Percentiles rank a stretch among this genome's conserved stretches.
Conservation (phyloP, 2,113 vertebrate species). For the Oncorhynchus nerka region DNA sequence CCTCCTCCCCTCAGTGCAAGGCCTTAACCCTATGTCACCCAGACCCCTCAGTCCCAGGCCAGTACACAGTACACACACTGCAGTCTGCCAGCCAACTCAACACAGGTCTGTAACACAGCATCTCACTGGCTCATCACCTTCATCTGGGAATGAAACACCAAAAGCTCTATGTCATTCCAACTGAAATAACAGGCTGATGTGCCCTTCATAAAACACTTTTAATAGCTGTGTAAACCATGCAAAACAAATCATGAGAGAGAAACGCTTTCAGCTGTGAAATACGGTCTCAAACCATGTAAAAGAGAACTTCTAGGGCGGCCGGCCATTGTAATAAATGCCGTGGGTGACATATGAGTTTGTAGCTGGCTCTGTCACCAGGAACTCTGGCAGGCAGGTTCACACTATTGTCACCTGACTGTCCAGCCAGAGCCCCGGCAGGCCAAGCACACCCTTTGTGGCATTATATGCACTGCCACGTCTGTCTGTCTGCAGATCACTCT, state of each 20-base stretch:
- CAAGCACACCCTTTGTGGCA: background rate
- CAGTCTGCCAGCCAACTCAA: background rate
- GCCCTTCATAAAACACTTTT: background rate
- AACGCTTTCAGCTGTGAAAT: background rate
- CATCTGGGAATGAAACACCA: background rate
- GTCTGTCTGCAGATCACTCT: background rate
- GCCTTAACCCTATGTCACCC: constrained; percentile 15
- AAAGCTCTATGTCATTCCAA: background rate
- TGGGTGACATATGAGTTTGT: background rate
- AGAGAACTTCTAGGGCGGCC: background rate
- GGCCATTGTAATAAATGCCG: background rate
- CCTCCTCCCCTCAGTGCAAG: constrained; percentile 15
- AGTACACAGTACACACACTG: background rate
- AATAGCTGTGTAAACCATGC: background rate
- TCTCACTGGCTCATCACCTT: background rate
- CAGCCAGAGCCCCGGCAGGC: no score
- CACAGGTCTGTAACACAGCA: background rate
- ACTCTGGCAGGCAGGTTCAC: background rate
- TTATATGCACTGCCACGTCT: background rate
- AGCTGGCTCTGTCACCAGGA: background rate
- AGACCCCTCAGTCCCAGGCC: background rate
- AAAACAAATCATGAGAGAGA: background rate
- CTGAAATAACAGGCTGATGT: background rate
- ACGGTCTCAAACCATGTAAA: background rate
- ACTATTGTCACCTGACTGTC: background rate